phyloP scores from a whole-genome alignment of 2,797 vertebrate species.

The Myiotriccus ornatus region DNA sequence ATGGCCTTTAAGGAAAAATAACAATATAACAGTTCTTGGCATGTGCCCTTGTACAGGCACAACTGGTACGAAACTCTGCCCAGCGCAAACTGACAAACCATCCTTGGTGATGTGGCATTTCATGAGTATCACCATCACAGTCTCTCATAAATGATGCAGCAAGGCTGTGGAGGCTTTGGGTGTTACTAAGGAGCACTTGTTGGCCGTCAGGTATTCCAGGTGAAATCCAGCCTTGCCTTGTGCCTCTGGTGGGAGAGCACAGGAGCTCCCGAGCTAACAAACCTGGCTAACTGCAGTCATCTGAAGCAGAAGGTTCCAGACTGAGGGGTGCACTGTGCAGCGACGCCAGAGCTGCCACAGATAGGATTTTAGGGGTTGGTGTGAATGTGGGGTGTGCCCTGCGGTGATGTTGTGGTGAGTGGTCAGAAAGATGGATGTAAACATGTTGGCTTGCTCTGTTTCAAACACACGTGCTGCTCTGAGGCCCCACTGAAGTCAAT shows the following conservation, averaged over 20 bases:
- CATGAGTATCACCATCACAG: not conserved
- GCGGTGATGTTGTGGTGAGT: not conserved
- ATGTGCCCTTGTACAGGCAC: not conserved
- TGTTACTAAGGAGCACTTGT: not conserved
- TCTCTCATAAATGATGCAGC: not conserved
- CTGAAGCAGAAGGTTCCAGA: not conserved
- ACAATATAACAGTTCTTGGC: not conserved
- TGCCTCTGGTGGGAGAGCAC: not conserved
- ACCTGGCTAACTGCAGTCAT: not conserved
- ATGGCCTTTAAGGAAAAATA: not conserved
- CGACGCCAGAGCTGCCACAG: not conserved
- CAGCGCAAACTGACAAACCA: not conserved
- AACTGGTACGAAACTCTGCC: not conserved
- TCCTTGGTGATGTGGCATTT: not conserved
- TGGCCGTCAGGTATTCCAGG: not conserved
- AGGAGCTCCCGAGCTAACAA: not conserved
- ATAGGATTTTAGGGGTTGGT: not conserved
- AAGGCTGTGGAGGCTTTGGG: not conserved
- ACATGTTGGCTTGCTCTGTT: not conserved
- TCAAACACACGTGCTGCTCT: not conserved
- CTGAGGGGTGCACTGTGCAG: not conserved
- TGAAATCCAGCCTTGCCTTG: not conserved
- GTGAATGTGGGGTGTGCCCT: rapidly evolving
- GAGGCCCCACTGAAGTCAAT: not conserved
- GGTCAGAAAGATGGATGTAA: not conserved